Percentiles rank a stretch among this genome's conserved stretches.
These are phyloP conservation scores for Ridgeia piscesae DNA, from an alignment of 1,140 invertebrate species.

Conservation along the genomic window DNA sequence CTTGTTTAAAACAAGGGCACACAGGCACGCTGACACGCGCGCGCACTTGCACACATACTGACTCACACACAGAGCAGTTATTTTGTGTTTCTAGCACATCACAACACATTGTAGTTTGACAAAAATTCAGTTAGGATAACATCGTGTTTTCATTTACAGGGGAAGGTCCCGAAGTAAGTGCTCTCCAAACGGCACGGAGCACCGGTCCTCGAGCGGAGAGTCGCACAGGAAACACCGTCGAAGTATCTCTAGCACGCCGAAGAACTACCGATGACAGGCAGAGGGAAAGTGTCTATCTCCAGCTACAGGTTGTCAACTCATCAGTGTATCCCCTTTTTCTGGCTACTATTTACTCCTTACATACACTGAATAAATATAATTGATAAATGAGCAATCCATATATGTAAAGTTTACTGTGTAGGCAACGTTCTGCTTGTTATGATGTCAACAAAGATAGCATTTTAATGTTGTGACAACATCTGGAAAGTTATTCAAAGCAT, in stretches of 20 bases:
- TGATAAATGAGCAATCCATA: too few relatives aligned
- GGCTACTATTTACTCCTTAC: neutral
- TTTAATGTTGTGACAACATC: neutral
- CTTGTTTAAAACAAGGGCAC: neutral
- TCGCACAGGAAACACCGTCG: neutral
- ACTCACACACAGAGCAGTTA: neutral
- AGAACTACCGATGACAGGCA: neutral
- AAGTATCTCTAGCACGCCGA: neutral
- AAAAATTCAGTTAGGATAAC: neutral
- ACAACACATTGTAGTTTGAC: neutral
- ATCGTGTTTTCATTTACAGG: neutral
- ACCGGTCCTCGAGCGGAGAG: neutral
- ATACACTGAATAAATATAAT: too few relatives aligned
- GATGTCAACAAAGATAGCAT: neutral
- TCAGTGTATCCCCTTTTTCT: neutral
- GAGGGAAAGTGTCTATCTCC: neutral
- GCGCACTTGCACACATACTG: too few relatives aligned
- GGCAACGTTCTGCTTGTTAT: neutral
- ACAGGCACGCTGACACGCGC: too few relatives aligned
- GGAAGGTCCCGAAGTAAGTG: neutral
- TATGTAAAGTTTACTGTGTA: neutral
- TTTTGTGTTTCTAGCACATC: neutral
- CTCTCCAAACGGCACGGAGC: neutral
- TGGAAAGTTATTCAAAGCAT: neutral
- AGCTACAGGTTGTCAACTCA: too few relatives aligned